Evolutionary conservation across 2,113 vertebrate species (phyloP).

Genomic region (Ctenomys sociabilis): DNA sequence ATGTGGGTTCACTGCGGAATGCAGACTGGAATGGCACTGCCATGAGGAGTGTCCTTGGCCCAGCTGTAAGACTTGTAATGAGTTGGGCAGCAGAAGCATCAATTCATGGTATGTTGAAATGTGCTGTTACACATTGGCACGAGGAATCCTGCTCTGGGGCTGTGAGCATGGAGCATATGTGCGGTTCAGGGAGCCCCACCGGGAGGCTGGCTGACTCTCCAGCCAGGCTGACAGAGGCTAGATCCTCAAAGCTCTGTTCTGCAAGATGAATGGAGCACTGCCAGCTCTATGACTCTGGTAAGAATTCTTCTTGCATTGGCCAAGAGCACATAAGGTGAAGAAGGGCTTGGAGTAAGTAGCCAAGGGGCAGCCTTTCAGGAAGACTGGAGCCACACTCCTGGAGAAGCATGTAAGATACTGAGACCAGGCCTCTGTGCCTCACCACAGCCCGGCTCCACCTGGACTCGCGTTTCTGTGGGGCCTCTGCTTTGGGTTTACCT

Average conservation of each 20-base stretch:
- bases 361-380: not conserved
- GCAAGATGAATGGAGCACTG: not conserved
- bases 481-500: not conserved
- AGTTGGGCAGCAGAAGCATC: not conserved
- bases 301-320: not conserved
- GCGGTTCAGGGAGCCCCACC: fast-evolving
- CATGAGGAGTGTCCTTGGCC: not conserved
- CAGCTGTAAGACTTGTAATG: not conserved
- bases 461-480: not conserved
- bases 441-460: not conserved
- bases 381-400: not conserved
- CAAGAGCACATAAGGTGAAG: not conserved
- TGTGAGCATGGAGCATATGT: fast-evolving
- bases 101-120: not conserved
- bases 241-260: not conserved
- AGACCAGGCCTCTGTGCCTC: not conserved
- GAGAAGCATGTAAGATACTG: not conserved
- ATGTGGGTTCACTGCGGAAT: not conserved
- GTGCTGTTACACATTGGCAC: not conserved
- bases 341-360: not conserved
- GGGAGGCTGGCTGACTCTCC: not conserved
- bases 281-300: fast-evolving
- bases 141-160: not conserved
- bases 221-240: not conserved
- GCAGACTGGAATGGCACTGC: not conserved